phyloP scores from a whole-genome alignment of 2,888 invertebrate species.

The Pasiphila rectangulata region DNA sequence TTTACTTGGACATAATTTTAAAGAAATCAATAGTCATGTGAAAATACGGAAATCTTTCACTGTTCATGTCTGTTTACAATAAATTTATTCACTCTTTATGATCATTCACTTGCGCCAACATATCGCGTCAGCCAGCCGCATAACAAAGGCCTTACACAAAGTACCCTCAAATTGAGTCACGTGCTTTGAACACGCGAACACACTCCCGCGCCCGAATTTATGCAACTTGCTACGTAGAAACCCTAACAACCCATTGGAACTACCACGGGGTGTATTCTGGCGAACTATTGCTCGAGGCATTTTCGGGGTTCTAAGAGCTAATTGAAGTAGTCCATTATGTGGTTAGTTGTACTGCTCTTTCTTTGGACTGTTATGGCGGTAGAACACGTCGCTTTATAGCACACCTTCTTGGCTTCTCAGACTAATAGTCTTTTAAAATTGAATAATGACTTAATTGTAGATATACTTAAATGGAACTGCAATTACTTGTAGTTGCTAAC shows the following conservation, averaged over 20 bases:
- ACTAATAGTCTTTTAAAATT: too few species aligned
- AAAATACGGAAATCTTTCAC: not conserved
- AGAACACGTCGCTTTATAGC: too few species aligned
- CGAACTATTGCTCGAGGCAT: conserved; percentile 5
- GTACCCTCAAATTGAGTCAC: conserved; percentile 60
- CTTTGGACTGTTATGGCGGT: too few species aligned
- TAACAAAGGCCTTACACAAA: conserved; percentile 28
- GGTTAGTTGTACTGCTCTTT: too few species aligned
- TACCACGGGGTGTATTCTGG: conserved; percentile 19
- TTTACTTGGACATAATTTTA: too few species aligned
- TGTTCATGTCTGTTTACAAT: not conserved
- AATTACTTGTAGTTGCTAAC: too few species aligned
- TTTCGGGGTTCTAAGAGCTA: not conserved
- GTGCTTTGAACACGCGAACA: conserved; percentile 61
- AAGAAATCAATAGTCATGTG: too few species aligned
- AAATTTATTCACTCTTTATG: not conserved
- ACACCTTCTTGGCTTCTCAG: too few species aligned
- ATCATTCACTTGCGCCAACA: too few species aligned
- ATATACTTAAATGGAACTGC: too few species aligned
- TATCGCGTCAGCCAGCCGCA: not conserved
- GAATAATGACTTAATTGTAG: too few species aligned
- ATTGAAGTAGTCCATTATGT: not conserved
- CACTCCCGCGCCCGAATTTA: conserved; percentile 67
- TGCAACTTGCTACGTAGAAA: conserved; percentile 54
- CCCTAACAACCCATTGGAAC: conserved; percentile 38